phyloP scores from a whole-genome alignment of 2,797 vertebrate genomes.

The Scomberomorus guttatus region DNA sequence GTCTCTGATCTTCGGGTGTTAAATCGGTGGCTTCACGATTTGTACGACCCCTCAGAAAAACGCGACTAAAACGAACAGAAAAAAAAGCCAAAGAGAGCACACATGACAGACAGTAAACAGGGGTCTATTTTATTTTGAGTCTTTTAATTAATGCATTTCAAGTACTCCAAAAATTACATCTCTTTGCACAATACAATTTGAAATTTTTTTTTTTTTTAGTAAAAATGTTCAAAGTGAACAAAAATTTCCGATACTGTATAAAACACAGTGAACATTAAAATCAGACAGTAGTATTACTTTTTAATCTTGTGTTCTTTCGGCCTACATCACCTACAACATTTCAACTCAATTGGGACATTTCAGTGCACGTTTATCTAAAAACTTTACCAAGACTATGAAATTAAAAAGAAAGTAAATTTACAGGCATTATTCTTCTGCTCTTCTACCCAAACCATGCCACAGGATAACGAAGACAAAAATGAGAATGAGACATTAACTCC shows the following conservation, averaged over 20 bases:
- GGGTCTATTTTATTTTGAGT: slow-evolving; percentile 90
- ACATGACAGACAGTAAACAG: slow-evolving; percentile 78
- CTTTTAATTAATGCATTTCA: slow-evolving; percentile 99
- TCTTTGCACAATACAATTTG: slow-evolving; percentile 99
- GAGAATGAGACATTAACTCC: slow-evolving; percentile 85
- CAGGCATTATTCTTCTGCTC: slow-evolving; percentile 86
- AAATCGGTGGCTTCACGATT: too few species aligned
- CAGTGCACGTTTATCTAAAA: slow-evolving; percentile 97
- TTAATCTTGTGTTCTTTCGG: slow-evolving; percentile 90
- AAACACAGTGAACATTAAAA: slow-evolving; percentile 99
- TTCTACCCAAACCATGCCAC: slow-evolving; percentile 93
- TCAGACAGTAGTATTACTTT: slow-evolving; percentile 95
- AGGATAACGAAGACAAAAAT: slow-evolving; percentile 91
- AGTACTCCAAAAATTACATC: slow-evolving; percentile 99
- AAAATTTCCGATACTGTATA: slow-evolving; percentile 99
- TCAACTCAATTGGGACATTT: slow-evolving; percentile 95
- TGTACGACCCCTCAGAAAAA: too few species aligned
- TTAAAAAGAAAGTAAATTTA: slow-evolving; percentile 86
- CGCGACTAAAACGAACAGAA: neutral
- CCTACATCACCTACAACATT: slow-evolving; percentile 93
- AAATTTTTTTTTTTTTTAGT: slow-evolving; percentile 91
- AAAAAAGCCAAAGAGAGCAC: slow-evolving; percentile 47
- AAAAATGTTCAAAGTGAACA: slow-evolving; percentile 99
- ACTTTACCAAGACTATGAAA: slow-evolving; percentile 94
- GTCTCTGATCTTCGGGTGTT: neutral